Evolutionary conservation across 2,113 vertebrate genomes (phyloP).

Genomic region (Sinocyclocheilus grahami): DNA sequence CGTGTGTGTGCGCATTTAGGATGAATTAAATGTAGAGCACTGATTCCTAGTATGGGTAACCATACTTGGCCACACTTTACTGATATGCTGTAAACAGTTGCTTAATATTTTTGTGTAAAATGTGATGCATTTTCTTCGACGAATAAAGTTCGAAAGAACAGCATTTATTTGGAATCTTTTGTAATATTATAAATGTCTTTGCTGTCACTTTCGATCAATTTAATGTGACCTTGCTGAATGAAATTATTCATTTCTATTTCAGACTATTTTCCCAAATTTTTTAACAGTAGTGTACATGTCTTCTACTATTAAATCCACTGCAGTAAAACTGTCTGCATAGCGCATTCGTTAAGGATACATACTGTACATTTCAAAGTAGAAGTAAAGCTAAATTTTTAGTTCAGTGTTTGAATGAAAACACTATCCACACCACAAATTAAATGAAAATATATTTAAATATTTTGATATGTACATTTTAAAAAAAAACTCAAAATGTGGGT

Average conservation of each 20-base stretch:
- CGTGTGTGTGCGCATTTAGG: no score
- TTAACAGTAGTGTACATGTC: neutral
- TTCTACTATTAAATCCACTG: neutral
- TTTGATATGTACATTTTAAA: neutral
- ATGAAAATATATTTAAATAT: slow-evolving; percentile 14
- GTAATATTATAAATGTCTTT: neutral
- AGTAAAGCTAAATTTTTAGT: no score
- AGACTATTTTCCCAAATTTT: neutral
- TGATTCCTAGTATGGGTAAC: no score
- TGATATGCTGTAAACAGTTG: neutral
- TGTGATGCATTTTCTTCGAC: neutral
- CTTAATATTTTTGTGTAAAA: neutral
- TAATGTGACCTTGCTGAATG: neutral
- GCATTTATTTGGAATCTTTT: neutral
- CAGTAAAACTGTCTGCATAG: neutral
- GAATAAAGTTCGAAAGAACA: neutral
- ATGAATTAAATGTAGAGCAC: no score
- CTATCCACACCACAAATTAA: neutral
- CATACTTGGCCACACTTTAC: no score
- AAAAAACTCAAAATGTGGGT: no score
- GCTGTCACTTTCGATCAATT: neutral
- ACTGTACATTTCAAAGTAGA: neutral
- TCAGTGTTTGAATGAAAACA: neutral
- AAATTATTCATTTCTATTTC: neutral
- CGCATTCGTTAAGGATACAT: neutral